Evolutionary conservation across 2,797 vertebrate species (phyloP).

Genomic region (Eurystomus glaucurus): DNA sequence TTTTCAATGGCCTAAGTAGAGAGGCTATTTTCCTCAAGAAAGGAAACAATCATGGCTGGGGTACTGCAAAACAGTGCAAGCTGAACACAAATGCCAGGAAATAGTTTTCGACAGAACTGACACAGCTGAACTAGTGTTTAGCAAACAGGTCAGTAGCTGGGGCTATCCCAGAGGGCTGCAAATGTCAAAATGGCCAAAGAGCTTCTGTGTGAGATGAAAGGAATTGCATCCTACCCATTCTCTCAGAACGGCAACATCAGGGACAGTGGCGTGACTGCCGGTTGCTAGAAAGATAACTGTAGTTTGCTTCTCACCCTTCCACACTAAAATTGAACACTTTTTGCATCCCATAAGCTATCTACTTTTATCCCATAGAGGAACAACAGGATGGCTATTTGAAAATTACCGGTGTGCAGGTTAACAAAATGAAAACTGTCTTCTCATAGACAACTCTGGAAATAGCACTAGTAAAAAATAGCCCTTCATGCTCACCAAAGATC

Average conservation of each 20-base stretch:
- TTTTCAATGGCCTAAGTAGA: background rate
- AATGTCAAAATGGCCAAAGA: constrained; percentile 27
- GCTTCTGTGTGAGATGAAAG: constrained; percentile 17
- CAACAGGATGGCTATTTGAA: background rate
- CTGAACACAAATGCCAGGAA: constrained; percentile 32
- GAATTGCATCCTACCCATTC: constrained; percentile 27
- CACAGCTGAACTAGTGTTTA: constrained; percentile 47
- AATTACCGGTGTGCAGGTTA: background rate
- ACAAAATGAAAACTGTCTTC: background rate
- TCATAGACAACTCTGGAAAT: background rate
- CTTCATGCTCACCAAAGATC: background rate
- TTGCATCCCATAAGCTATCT: background rate
- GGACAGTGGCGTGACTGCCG: background rate
- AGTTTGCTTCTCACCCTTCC: background rate
- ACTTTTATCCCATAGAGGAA: background rate
- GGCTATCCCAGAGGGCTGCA: constrained; percentile 41
- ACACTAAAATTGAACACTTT: background rate
- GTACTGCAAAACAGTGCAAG: background rate
- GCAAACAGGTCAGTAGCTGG: constrained; percentile 61
- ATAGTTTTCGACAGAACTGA: constrained; percentile 38
- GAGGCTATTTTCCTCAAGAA: constrained; percentile 36
- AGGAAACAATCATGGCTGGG: background rate
- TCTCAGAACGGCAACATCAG: background rate
- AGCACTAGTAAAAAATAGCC: background rate
- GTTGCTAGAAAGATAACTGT: background rate